phyloP scores from a whole-genome alignment of 2,797 vertebrate genomes.

The Cynopterus sphinx region DNA sequence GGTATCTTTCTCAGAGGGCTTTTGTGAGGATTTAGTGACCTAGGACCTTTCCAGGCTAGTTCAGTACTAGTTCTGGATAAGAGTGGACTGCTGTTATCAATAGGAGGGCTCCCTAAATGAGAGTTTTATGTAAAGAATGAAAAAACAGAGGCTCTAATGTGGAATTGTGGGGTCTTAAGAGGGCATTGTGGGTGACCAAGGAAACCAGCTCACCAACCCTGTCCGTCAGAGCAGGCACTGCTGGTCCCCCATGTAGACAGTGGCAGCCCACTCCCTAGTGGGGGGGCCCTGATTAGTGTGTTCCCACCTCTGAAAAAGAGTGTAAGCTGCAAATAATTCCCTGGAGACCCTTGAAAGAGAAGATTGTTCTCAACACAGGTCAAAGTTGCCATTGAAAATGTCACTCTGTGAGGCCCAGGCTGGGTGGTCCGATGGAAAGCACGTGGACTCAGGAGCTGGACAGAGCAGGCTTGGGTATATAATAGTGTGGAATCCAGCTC shows the following conservation, averaged over 20 bases:
- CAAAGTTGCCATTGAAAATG: background rate
- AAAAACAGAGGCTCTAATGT: background rate
- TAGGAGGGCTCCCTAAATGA: too few relatives aligned
- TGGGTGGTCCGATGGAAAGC: background rate
- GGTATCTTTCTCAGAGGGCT: background rate
- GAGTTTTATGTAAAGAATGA: accelerated
- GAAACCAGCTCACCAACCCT: background rate
- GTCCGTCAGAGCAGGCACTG: background rate
- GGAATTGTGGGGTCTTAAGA: background rate
- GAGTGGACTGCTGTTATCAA: background rate
- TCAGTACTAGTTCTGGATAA: background rate
- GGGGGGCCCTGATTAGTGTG: too few relatives aligned
- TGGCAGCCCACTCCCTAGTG: accelerated
- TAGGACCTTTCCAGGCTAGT: background rate
- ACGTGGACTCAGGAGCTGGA: background rate
- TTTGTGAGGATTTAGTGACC: background rate
- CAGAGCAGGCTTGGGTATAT: background rate
- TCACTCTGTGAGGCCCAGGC: background rate
- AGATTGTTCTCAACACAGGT: background rate
- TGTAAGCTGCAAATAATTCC: background rate
- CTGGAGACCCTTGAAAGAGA: background rate
- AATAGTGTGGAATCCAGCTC: background rate
- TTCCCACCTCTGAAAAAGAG: background rate
- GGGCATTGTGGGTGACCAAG: background rate
- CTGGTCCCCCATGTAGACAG: background rate